These are phyloP conservation scores for Bombyx huttoni DNA, from an alignment of 2,888 invertebrate genomes.

Conservation along the genomic window DNA sequence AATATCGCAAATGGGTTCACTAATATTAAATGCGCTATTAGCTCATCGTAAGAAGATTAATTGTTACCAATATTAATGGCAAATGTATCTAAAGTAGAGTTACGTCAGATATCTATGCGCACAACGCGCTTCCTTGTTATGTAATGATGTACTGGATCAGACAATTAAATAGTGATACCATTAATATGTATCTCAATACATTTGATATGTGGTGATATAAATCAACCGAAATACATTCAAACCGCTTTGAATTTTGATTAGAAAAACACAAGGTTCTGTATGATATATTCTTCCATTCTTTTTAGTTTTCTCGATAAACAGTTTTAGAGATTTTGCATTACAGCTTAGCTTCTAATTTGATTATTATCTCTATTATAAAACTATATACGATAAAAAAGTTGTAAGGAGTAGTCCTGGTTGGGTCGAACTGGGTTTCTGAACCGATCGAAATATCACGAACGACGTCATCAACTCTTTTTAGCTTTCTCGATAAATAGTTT, in stretches of 20 bases:
- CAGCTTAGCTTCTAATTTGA: no score
- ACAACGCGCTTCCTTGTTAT: constrained; percentile 12
- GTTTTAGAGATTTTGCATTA: no score
- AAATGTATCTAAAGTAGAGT: constrained; percentile 8
- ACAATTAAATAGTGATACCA: neutral
- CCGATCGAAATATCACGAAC: no score
- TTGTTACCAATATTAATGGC: constrained; percentile 4
- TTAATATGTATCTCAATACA: neutral
- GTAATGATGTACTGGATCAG: constrained; percentile 7
- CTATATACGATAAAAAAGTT: no score
- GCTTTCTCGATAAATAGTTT: no score
- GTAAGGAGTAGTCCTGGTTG: no score
- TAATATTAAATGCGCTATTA: neutral
- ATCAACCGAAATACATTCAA: neutral
- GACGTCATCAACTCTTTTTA: no score
- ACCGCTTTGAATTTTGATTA: neutral
- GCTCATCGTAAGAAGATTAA: neutral
- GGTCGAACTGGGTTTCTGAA: no score
- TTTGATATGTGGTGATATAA: neutral
- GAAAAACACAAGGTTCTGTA: no score
- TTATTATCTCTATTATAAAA: no score
- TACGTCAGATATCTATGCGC: constrained; percentile 5
- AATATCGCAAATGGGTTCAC: neutral
- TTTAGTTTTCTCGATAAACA: no score
- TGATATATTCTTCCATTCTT: no score